Evolutionary conservation across 2,888 invertebrate genomes (phyloP).

Genomic region (Lapara coniferarum): DNA sequence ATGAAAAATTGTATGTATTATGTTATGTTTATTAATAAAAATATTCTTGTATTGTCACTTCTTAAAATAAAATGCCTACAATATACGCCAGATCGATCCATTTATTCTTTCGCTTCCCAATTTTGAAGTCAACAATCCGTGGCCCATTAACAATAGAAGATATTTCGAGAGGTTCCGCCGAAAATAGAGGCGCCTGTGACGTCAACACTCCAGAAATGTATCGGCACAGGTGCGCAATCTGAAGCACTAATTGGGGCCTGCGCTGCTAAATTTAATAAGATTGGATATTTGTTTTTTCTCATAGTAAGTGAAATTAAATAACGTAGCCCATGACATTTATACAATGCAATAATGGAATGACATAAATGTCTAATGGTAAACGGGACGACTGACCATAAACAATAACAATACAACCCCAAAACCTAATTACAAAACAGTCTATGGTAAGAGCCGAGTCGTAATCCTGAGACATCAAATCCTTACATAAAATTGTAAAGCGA

Average conservation of each 20-base stretch:
- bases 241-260: background rate
- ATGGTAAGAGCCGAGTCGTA: too few relatives aligned
- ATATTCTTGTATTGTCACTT: background rate
- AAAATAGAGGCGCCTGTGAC: conserved; percentile 18
- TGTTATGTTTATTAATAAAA: too few relatives aligned
- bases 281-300: background rate
- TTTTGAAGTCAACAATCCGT: conserved; percentile 2
- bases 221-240: conserved; percentile 1
- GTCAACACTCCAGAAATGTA: background rate
- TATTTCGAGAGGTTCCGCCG: conserved; percentile 18
- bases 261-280: background rate
- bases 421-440: too few relatives aligned
- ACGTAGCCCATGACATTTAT: too few relatives aligned
- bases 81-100: background rate
- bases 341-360: too few relatives aligned
- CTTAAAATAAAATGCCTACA: background rate
- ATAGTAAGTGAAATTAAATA: background rate
- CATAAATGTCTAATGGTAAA: too few relatives aligned
- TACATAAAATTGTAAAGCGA: too few relatives aligned
- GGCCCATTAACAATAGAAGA: conserved; percentile 16
- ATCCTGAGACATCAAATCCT: too few relatives aligned
- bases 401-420: too few relatives aligned
- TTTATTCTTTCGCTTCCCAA: background rate
- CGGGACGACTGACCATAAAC: too few relatives aligned
- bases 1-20: too few relatives aligned